Percentiles rank a stretch among this genome's conserved stretches.
phyloP scores from a whole-genome alignment of 1,140 invertebrate species.

The Diorhabda elongata region DNA sequence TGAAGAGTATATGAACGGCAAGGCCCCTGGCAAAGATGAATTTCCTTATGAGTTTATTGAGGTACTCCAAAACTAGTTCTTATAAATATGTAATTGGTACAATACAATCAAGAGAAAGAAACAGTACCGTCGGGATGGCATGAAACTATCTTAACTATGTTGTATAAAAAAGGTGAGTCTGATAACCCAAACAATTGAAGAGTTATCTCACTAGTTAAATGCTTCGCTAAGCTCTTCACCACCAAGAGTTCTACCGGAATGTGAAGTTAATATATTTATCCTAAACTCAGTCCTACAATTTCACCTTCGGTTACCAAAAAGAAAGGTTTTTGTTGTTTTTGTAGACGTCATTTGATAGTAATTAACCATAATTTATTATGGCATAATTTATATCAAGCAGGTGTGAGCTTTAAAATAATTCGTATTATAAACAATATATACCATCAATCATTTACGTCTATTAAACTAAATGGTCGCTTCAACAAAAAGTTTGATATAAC shows the following conservation, averaged over 20 bases:
- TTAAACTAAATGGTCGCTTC: no score
- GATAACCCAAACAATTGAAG: neutral
- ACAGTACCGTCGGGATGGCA: neutral
- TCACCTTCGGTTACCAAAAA: no score
- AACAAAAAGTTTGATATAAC: no score
- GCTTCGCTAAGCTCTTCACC: neutral
- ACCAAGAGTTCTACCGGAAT: neutral
- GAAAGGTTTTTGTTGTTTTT: no score
- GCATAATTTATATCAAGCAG: no score
- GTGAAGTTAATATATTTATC: no score
- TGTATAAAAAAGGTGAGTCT: constrained; percentile 1
- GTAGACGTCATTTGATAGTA: no score
- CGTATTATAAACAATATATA: no score
- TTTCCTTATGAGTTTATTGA: neutral
- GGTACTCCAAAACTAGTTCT: neutral
- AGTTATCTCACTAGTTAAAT: neutral
- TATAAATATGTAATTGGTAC: neutral
- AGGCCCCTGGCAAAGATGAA: neutral
- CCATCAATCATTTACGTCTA: no score
- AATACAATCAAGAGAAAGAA: neutral
- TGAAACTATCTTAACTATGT: neutral
- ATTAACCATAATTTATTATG: no score
- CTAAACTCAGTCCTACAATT: no score
- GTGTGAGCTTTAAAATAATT: no score
- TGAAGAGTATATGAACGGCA: neutral